Base-by-base conservation (phyloP, 2,888 invertebrate genomes). In the Drosophila atripex region DNA sequence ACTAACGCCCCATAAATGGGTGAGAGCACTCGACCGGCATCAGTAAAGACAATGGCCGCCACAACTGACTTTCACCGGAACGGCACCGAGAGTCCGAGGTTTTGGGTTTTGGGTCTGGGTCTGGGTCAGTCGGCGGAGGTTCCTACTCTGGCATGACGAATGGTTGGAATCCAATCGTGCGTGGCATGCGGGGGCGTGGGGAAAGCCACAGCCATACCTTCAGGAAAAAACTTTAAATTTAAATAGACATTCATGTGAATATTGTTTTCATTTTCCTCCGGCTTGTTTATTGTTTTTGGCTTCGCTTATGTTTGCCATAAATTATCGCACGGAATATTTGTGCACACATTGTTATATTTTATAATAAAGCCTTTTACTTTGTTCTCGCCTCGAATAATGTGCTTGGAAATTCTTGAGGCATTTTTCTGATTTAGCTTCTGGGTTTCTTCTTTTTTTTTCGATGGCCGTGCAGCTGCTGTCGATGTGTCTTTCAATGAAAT, bases 1-100 rank as follows among this genome's bases (percentile, higher is more conserved):
- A 84, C 80, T 84, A 86, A 86, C 87, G 87, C 82, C 87, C 82
- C 82, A 78, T 71, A 84, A 82, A 76, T 71, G 86, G 68, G 63
- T 55, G 54, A 60, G 51, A 68, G 63, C 61, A 63, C 18, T 45
- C 63, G 64, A 18, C 18, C 39, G 39, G 18, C 39, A 43, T n/a
- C 39, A 60, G 46, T 16, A 63, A 46, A 78, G 53, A 79, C 85
- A 79, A 84, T 76, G 71, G 47, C 45, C 50, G 41, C 52, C 35
- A 5, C 35, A 35, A n/a, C 49, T 55, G 69, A 80, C 80, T 80
- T 80, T 80, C 86, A 77, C 83, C 79, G 43, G 53, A 41, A 47
- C 23, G 56, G 47, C 16, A 14, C 11, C n/a, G 8, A 28, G 14
- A 35, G 70, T 54, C 47, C 43, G 23, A 46, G 50, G 46, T 21